Conservation (phyloP, 1,140 invertebrate genomes). For the Drosophila arizonae region DNA sequence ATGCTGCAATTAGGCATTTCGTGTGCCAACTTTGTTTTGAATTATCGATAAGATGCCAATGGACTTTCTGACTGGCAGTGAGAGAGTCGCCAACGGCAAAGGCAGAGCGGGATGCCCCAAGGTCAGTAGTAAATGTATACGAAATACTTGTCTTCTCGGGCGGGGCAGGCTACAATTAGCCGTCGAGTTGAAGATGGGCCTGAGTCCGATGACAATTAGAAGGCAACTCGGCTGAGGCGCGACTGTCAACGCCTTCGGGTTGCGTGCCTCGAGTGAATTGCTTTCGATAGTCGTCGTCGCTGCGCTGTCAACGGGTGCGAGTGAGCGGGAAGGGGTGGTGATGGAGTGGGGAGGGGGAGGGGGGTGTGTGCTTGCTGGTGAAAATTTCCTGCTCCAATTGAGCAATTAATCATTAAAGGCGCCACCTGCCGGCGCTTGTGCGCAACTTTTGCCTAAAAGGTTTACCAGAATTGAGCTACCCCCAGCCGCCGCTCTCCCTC, state of each 20-base stretch:
- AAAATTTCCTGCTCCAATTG: conserved; percentile 67
- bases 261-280: conserved; percentile 9
- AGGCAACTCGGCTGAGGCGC: conserved; percentile 7
- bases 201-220: conserved; percentile 23
- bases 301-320: conserved; percentile 1
- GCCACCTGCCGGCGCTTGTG: conserved; percentile 27
- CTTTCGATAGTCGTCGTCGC: conserved; percentile 6
- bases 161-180: conserved; percentile 16
- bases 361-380: conserved; percentile 27
- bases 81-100: too few relatives aligned
- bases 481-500: not conserved
- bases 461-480: conserved; percentile 19
- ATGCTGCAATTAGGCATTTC: not conserved
- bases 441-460: conserved; percentile 56
- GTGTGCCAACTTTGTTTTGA: conserved; percentile 17
- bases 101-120: too few relatives aligned
- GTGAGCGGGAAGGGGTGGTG: not conserved
- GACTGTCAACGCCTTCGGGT: conserved; percentile 16
- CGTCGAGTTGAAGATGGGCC: not conserved
- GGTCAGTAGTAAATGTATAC: conserved; percentile 21
- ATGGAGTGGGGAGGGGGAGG: not conserved
- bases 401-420: conserved; percentile 72
- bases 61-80: not conserved
- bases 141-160: not conserved
- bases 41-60: conserved; percentile 5